These are phyloP conservation scores for Cyprinodon brontotheroides DNA, from an alignment of 2,113 vertebrate genomes.

Conservation along the genomic window DNA sequence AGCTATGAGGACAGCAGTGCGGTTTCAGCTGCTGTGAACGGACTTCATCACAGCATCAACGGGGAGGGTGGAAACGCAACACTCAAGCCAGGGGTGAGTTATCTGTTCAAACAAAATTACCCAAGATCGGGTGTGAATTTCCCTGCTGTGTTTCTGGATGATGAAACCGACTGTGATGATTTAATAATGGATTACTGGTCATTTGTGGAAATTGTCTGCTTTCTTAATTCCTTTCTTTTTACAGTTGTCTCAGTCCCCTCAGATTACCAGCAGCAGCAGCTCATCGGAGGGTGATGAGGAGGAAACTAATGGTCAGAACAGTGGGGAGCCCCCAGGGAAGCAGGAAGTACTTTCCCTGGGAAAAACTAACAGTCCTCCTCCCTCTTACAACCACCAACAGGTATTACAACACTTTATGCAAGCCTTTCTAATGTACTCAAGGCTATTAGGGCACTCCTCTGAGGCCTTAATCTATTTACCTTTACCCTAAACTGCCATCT, in stretches of 20 bases:
- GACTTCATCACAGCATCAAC: constrained; percentile 87
- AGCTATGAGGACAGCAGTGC: constrained; percentile 85
- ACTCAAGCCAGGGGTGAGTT: constrained; percentile 87
- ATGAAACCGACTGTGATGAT: background rate
- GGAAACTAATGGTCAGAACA: constrained; percentile 85
- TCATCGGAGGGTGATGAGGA: constrained; percentile 95
- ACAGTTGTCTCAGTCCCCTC: constrained; percentile 81
- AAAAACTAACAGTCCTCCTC: constrained; percentile 80
- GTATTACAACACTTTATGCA: constrained; percentile 28
- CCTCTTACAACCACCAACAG: constrained; percentile 74
- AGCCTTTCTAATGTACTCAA: background rate
- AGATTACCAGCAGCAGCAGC: constrained; percentile 91
- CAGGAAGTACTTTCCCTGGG: constrained; percentile 78
- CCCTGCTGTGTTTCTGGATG: constrained; percentile 45
- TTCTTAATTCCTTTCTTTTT: constrained; percentile 29
- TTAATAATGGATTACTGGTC: constrained; percentile 25
- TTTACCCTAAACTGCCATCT: no score
- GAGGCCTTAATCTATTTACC: no score
- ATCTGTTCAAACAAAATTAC: background rate
- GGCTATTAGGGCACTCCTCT: background rate
- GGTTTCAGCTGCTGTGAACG: constrained; percentile 86
- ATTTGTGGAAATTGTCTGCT: constrained; percentile 11
- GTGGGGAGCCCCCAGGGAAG: constrained; percentile 80
- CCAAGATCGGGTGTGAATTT: constrained; percentile 30
- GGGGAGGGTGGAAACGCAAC: constrained; percentile 85